Evolutionary conservation across 1,140 invertebrate genomes (phyloP).

Genomic region (Camponotus floridanus): DNA sequence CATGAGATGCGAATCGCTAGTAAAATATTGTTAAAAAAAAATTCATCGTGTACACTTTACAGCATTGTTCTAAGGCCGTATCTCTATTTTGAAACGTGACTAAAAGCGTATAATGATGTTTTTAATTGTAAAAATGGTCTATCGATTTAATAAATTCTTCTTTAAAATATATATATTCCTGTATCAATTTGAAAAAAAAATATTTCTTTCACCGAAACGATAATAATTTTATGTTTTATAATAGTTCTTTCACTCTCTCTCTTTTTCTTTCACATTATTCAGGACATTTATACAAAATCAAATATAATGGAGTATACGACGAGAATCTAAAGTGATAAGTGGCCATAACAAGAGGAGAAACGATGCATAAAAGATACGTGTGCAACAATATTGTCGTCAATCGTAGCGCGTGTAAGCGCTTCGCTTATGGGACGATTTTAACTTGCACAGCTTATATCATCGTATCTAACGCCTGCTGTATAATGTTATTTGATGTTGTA

Average conservation of each 20-base stretch:
- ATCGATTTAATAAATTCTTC: background rate
- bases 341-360: conserved; percentile 41
- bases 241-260: background rate
- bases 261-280: conserved; percentile 6
- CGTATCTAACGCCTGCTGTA: background rate
- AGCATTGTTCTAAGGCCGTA: background rate
- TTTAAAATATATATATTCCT: background rate
- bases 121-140: conserved; percentile 20
- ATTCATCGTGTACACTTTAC: conserved; percentile 24
- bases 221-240: background rate
- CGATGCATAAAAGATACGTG: conserved; percentile 39
- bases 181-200: background rate
- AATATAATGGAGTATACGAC: conserved; percentile 34
- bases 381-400: conserved; percentile 31
- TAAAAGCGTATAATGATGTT: background rate
- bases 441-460: conserved; percentile 10
- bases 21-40: conserved; percentile 48
- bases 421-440: conserved; percentile 24
- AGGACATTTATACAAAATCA: background rate
- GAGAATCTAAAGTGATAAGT: conserved; percentile 43
- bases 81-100: background rate
- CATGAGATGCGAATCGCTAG: conserved; percentile 3
- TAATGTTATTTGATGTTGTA: background rate
- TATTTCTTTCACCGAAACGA: background rate
- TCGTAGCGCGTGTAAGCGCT: conserved; percentile 24